Percentiles rank a stretch among this genome's conserved stretches.
Conservation (phyloP, 2,888 invertebrate genomes). For the Muschampia plurimacula region DNA sequence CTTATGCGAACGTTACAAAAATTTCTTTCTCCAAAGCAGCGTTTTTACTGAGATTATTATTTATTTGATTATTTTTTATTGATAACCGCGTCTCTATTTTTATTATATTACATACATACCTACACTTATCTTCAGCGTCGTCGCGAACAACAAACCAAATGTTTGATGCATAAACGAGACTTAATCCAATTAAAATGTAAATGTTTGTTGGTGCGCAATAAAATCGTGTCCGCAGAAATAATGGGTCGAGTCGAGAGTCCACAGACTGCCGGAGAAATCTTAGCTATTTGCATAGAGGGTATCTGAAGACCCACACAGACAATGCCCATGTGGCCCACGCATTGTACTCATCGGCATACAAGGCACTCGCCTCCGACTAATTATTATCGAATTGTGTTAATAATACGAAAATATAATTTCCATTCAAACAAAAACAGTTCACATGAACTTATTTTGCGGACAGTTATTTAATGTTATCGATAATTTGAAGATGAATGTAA, state of each 20-base stretch:
- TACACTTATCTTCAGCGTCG: not conserved
- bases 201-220: constrained; percentile 59
- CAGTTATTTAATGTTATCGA: not conserved
- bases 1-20: constrained; percentile 17
- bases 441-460: not conserved
- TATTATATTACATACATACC: constrained; percentile 11
- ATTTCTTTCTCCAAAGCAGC: constrained; percentile 32
- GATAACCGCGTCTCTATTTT: not conserved
- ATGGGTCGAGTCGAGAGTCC: constrained; percentile 54
- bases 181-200: constrained; percentile 69
- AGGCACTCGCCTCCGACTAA: constrained; percentile 53
- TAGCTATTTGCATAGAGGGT: constrained; percentile 61
- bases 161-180: constrained; percentile 54
- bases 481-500: not conserved
- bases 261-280: constrained; percentile 61
- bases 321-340: constrained; percentile 56
- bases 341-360: constrained; percentile 49
- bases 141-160: constrained; percentile 49
- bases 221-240: constrained; percentile 63
- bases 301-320: constrained; percentile 58
- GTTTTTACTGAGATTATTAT: constrained; percentile 2
- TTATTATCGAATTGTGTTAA: constrained; percentile 50
- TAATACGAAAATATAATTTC: not conserved
- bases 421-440: too few species aligned
- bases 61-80: not conserved